phyloP scores from a whole-genome alignment of 1,140 invertebrate genomes.

The Pteromalus puparum region DNA sequence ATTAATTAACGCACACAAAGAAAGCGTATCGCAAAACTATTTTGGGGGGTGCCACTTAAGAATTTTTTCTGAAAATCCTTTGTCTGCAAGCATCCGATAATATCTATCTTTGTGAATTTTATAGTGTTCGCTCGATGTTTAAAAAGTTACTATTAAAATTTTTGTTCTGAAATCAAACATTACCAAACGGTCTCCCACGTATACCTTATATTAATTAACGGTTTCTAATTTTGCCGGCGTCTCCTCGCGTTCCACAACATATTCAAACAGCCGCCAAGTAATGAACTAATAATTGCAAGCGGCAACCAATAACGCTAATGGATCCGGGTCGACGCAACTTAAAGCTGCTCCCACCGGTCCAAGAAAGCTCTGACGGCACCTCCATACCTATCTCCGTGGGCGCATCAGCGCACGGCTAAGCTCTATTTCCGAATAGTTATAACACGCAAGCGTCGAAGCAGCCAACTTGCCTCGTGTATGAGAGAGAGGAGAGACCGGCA shows the following conservation, averaged over 20 bases:
- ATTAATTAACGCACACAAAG: too few relatives aligned
- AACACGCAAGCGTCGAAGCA: slow-evolving; percentile 28
- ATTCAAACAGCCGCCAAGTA: slow-evolving; percentile 35
- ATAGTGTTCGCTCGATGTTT: too few relatives aligned
- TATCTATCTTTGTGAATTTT: too few relatives aligned
- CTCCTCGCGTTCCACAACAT: neutral
- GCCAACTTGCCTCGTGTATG: neutral
- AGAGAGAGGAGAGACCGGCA: slow-evolving; percentile 5
- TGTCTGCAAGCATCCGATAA: too few relatives aligned
- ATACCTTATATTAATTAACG: slow-evolving; percentile 21
- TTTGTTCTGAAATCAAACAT: too few relatives aligned
- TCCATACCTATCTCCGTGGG: neutral
- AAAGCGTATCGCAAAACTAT: too few relatives aligned
- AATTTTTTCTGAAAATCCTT: too few relatives aligned
- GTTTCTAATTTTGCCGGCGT: slow-evolving; percentile 10
- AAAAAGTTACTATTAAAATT: too few relatives aligned
- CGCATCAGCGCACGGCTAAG: neutral
- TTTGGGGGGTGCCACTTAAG: too few relatives aligned
- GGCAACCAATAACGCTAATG: slow-evolving; percentile 58
- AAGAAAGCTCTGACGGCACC: neutral
- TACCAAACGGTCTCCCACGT: too few relatives aligned
- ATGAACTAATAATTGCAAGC: slow-evolving; percentile 58
- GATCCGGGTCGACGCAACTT: slow-evolving; percentile 38
- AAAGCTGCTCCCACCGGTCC: slow-evolving; percentile 5
- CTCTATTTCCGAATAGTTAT: slow-evolving; percentile 40